A percentile compares a stretch with the other conserved stretches of the same genome.
Evolutionary conservation across 2,888 invertebrate species (phyloP).

Genomic region (Dasypolia templi): DNA sequence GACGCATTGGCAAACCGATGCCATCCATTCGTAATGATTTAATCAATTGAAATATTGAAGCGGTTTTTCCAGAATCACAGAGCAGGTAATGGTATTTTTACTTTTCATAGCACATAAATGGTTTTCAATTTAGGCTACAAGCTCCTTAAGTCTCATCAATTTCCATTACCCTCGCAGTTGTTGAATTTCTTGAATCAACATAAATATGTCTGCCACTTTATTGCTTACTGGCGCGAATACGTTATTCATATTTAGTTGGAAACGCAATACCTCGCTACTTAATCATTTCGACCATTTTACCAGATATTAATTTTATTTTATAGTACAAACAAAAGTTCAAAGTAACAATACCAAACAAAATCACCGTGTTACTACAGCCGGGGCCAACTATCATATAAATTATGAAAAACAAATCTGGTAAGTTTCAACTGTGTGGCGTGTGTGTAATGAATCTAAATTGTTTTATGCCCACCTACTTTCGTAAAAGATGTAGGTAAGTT

Average conservation of each 20-base stretch:
- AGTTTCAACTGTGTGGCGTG: slow-evolving; percentile 78
- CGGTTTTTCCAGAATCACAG: neutral
- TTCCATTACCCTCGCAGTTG: slow-evolving; percentile 38
- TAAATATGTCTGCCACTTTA: slow-evolving; percentile 50
- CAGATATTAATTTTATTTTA: slow-evolving; percentile 67
- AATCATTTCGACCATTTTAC: slow-evolving; percentile 61
- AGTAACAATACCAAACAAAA: slow-evolving; percentile 72
- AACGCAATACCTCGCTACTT: slow-evolving; percentile 47
- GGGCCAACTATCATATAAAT: slow-evolving; percentile 82
- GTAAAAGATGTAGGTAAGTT: slow-evolving; percentile 57
- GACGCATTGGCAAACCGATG: neutral
- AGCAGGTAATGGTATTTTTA: slow-evolving; percentile 18
- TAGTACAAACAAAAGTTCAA: slow-evolving; percentile 73
- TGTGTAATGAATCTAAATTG: slow-evolving; percentile 80
- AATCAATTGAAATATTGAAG: slow-evolving; percentile 17
- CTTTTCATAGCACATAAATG: slow-evolving; percentile 18
- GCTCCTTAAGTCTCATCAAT: slow-evolving; percentile 45
- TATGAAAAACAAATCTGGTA: slow-evolving; percentile 84
- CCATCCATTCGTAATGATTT: slow-evolving; percentile 6
- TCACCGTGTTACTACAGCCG: slow-evolving; percentile 65
- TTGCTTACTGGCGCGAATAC: slow-evolving; percentile 36
- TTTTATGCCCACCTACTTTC: slow-evolving; percentile 66
- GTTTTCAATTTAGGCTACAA: slow-evolving; percentile 42
- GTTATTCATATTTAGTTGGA: slow-evolving; percentile 57
- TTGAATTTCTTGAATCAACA: slow-evolving; percentile 51